Evolutionary conservation across 1,140 invertebrate species (phyloP).

Genomic region (Drosophila tropicalis): DNA sequence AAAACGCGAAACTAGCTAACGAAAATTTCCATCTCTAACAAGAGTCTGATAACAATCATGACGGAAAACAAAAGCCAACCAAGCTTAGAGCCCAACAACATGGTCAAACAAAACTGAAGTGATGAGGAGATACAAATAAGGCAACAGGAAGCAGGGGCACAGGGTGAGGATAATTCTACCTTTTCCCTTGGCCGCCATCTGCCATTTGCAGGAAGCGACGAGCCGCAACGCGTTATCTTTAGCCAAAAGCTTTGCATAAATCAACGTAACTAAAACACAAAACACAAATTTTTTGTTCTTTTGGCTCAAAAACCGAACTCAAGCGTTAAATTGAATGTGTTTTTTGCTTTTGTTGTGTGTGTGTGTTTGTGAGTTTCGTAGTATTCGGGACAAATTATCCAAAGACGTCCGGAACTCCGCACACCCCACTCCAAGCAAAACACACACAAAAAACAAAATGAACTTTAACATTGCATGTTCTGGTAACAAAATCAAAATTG

Average conservation of each 20-base stretch:
- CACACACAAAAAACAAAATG: constrained; percentile 55
- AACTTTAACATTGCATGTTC: constrained; percentile 60
- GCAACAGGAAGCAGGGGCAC: neutral
- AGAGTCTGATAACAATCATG: constrained; percentile 65
- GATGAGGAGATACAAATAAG: constrained; percentile 15
- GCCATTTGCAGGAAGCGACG: constrained; percentile 27
- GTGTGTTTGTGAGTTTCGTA: constrained; percentile 15
- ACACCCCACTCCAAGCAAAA: neutral
- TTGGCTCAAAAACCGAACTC: constrained; percentile 58
- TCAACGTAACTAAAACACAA: constrained; percentile 54
- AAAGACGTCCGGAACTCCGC: constrained; percentile 40
- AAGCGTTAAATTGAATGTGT: constrained; percentile 71
- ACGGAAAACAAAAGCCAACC: constrained; percentile 68
- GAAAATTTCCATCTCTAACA: constrained; percentile 34
- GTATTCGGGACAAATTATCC: constrained; percentile 58
- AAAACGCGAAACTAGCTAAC: constrained; percentile 48
- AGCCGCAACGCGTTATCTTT: constrained; percentile 69
- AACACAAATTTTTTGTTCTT: neutral
- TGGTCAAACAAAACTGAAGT: constrained; percentile 58
- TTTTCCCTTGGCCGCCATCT: constrained; percentile 34
- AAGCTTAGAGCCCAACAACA: constrained; percentile 43
- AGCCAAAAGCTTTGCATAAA: constrained; percentile 72
- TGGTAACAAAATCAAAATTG: constrained; percentile 53
- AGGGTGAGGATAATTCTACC: neutral
- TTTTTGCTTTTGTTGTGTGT: constrained; percentile 40